Evolutionary conservation across 2,888 invertebrate species (phyloP), one percentile per base, ranked within the genome.

Genomic region (Tetramorium bicarinatum): DNA sequence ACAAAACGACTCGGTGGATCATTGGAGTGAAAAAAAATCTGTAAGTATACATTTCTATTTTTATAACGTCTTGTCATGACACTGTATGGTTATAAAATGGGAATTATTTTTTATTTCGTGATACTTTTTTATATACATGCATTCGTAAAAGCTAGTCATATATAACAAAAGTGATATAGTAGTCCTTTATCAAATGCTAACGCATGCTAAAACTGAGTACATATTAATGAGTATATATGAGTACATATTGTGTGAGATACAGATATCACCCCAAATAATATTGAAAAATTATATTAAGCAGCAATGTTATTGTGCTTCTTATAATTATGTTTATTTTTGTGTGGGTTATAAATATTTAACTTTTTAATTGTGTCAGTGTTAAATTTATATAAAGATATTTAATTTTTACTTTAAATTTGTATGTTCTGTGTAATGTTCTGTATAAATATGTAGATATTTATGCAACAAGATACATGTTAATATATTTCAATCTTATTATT

Each of bases 11-110:
- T 95, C 85, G 93, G 95, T 92, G 79, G 97, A 96, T 91, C 96
- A 96, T 89, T 96, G 96, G 95, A 96, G 96, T 94, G 97, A 97
- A 94, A 97, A 96, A 85, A 96, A 96, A 95, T 95, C 96, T 95
- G 96, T 96, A 96, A 96, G 96, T 95, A 91, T 90, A 89, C 87
- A 88, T 89, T 91, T 89, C 44, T 85, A 61, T 61, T 47, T 61
- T 25, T n/a, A 21, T 41, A 62, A 77, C 2, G 29, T 71, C 1
- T 41, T 38, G 34, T 61, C 44, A 56, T 41, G 3, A 56, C 21
- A 38, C n/a, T 61, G 25, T 47, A 38, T 66, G 9, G 4, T 15
- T 34, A 18, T 41, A 59, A n/a, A 38, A 79, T 47, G 13, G 13
- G 1, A 66, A 9, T 64, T 38, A 34, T 47, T 47, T 62, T 75